Evolutionary conservation across 2,113 vertebrate genomes (phyloP).

Genomic region (Zootoca vivipara): DNA sequence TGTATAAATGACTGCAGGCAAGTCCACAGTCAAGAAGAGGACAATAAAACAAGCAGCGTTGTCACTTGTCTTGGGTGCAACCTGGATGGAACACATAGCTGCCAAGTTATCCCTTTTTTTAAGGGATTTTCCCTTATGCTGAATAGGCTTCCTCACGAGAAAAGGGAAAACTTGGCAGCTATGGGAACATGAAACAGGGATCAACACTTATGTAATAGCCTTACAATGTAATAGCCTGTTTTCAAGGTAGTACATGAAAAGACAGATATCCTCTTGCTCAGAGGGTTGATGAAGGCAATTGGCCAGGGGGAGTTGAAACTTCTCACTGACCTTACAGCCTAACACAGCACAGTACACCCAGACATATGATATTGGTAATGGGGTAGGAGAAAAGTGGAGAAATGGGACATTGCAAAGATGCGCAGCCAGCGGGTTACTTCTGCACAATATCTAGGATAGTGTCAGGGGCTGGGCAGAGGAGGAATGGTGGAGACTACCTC

Average conservation of each 20-base stretch:
- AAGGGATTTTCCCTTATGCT: too few species aligned
- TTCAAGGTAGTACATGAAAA: neutral
- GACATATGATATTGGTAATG: neutral
- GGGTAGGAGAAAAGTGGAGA: too few species aligned
- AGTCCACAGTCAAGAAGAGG: neutral
- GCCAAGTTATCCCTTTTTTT: too few species aligned
- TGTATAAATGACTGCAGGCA: neutral
- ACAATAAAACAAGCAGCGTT: neutral
- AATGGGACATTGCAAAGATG: neutral
- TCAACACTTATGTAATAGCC: too few species aligned
- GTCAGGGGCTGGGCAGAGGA: too few species aligned
- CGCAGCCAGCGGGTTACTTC: neutral
- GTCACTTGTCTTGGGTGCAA: neutral
- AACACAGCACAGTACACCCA: neutral
- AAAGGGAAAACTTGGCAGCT: too few species aligned
- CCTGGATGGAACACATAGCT: neutral
- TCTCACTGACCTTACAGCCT: neutral
- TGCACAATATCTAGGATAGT: too few species aligned
- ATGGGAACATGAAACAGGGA: too few species aligned
- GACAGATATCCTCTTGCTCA: neutral
- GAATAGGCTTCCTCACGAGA: too few species aligned
- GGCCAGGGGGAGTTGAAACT: neutral
- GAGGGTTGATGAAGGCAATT: neutral
- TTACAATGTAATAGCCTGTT: neutral
- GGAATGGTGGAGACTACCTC: too few species aligned